Evolutionary conservation across 2,888 invertebrate genomes (phyloP).

Genomic region (Drosophila koepferae): DNA sequence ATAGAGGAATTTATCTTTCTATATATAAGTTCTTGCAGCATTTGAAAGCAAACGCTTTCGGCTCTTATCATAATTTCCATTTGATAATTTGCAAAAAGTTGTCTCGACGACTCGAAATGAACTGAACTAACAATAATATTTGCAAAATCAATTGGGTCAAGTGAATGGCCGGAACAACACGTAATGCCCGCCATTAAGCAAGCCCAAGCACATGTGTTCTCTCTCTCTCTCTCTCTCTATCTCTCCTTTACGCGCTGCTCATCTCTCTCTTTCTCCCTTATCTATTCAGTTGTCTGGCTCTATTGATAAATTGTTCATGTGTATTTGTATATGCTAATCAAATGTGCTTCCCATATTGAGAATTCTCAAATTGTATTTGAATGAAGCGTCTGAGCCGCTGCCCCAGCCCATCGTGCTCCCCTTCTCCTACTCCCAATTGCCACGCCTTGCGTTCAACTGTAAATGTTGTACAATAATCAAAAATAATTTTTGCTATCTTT

Average conservation of each 20-base stretch:
- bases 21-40: not conserved
- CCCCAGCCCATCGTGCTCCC: not conserved
- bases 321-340: conserved; percentile 63
- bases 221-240: not conserved
- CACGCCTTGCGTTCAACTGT: conserved; percentile 55
- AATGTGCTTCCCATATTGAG: conserved; percentile 57
- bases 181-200: conserved; percentile 50
- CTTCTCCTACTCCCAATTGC: not conserved
- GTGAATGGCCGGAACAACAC: conserved; percentile 52
- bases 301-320: conserved; percentile 12
- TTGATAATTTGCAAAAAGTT: conserved; percentile 1
- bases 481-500: conserved; percentile 27
- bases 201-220: conserved; percentile 7
- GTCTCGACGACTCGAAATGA: not conserved
- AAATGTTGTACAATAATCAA: conserved; percentile 76
- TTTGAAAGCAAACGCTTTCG: not conserved
- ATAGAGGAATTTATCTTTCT: not conserved
- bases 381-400: conserved; percentile 20
- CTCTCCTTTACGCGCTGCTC: too few relatives aligned
- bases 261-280: not conserved
- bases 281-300: conserved; percentile 1
- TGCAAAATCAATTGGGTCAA: conserved; percentile 75
- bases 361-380: conserved; percentile 29
- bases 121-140: conserved; percentile 59
- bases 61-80: conserved; percentile 1